phyloP scores from a whole-genome alignment of 2,797 vertebrate genomes.

The Eidolon dupreanum region DNA sequence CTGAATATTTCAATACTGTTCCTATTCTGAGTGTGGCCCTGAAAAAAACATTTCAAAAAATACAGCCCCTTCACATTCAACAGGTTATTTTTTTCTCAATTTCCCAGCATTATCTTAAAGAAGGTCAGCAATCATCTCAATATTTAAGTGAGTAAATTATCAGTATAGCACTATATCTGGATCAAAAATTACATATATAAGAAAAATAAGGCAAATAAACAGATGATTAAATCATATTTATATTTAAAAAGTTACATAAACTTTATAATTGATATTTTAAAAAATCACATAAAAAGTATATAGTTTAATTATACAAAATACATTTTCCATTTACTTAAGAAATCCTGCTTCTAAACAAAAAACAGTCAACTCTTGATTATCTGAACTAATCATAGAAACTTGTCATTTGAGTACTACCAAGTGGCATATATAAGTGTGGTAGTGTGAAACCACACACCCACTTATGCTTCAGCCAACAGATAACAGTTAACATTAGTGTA shows the following conservation, averaged over 20 bases:
- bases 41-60: not conserved
- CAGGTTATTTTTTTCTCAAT: not conserved
- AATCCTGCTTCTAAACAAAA: conserved; percentile 16
- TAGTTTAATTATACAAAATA: not conserved
- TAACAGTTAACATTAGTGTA: conserved; percentile 31
- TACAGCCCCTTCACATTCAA: not conserved
- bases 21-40: not conserved
- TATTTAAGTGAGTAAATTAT: conserved; percentile 23
- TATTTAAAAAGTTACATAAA: not conserved
- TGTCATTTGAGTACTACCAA: conserved; percentile 8
- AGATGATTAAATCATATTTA: conserved; percentile 12
- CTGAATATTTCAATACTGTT: not conserved
- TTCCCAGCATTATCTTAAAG: conserved; percentile 21
- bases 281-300: not conserved
- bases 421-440: not conserved
- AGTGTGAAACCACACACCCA: conserved; percentile 15
- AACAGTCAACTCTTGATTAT: conserved; percentile 50
- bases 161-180: not conserved
- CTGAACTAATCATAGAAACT: conserved; percentile 21
- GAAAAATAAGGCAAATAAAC: conserved; percentile 23
- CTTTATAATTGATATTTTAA: not conserved
- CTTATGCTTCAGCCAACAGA: not conserved
- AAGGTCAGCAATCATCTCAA: conserved; percentile 7
- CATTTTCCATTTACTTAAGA: conserved; percentile 44
- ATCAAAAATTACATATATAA: not conserved